Evolutionary conservation across 2,888 invertebrate genomes (phyloP), one percentile per base, ranked within the genome.

Genomic region (Plebejus melissa): DNA sequence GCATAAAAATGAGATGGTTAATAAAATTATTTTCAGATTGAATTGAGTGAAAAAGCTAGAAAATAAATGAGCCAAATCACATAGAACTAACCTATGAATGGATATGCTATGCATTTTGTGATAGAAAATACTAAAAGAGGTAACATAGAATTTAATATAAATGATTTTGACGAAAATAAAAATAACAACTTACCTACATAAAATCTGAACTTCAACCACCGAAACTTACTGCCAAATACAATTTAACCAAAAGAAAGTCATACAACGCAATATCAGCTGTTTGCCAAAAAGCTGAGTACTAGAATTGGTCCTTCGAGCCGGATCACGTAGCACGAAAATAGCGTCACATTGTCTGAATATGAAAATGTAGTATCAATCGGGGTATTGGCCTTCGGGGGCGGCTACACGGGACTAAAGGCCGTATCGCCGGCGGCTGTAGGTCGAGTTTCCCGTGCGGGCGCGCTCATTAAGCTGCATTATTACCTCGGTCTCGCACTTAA

Each of bases 391-490:
- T 41, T 50, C 71, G 16, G 13, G 38, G 28, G 13, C 75, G 41
- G 70, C 13, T 13, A 36, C 54, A 22, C 16, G 16, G 9, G n/a
- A 69, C 5, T 16, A 3, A n/a, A 54, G 32, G 50, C 32, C 65
- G 28, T 74, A 60, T 74, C 60, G 50, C 70, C 65, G 22, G 57
- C 13, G 75, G 74, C 77, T 77, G 32, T 82, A 83, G 82, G 84
- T 83, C 85, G 85, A 84, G 84, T 50, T 79, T 82, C 78, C 75
- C 75, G 76, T 75, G 78, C 76, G 80, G 79, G 81, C 78, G 83
- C 81, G 83, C 89, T 90, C 90, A 89, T 90, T 90, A 90, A 85
- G 83, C 81, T 77, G 86, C 86, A 88, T 88, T 85, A 88, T 88
- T 85, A 86, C 86, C 87, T 85, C 84, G 82, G 83, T 83, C 82